Evolutionary conservation across 1,140 invertebrate species (phyloP).

Genomic region (Temnothorax longispinosus): DNA sequence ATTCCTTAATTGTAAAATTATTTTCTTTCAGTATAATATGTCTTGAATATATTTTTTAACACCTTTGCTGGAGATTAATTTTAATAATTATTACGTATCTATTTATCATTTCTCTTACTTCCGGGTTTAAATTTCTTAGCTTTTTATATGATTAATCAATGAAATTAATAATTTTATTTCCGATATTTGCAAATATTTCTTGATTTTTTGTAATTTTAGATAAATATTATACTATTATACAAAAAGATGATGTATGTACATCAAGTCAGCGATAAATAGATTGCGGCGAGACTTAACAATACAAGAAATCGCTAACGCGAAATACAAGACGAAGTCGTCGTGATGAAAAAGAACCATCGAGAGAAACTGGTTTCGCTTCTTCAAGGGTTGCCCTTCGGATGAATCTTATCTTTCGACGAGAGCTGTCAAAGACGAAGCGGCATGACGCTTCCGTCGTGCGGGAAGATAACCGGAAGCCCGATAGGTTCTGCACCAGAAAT

Average conservation of each 20-base stretch:
- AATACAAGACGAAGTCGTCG: slow-evolving; percentile 30
- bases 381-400: slow-evolving; percentile 70
- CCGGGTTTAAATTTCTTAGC: background rate
- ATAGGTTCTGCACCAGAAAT: slow-evolving; percentile 83
- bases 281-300: slow-evolving; percentile 23
- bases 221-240: background rate
- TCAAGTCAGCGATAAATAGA: slow-evolving; percentile 8
- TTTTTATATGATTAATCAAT: background rate
- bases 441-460: slow-evolving; percentile 80
- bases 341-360: slow-evolving; percentile 65
- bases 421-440: slow-evolving; percentile 82
- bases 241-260: background rate
- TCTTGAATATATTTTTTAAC: background rate
- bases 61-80: background rate
- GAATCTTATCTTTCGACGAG: slow-evolving; percentile 83
- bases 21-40: background rate
- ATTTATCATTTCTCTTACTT: background rate
- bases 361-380: slow-evolving; percentile 66
- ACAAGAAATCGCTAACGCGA: slow-evolving; percentile 35
- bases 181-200: background rate
- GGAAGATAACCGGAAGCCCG: slow-evolving; percentile 83
- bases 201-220: background rate
- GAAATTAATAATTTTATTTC: background rate
- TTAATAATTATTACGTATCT: background rate
- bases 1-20: background rate